Evolutionary conservation across 2,888 invertebrate genomes (phyloP), one percentile per base, ranked within the genome.

Genomic region (Timema podura): DNA sequence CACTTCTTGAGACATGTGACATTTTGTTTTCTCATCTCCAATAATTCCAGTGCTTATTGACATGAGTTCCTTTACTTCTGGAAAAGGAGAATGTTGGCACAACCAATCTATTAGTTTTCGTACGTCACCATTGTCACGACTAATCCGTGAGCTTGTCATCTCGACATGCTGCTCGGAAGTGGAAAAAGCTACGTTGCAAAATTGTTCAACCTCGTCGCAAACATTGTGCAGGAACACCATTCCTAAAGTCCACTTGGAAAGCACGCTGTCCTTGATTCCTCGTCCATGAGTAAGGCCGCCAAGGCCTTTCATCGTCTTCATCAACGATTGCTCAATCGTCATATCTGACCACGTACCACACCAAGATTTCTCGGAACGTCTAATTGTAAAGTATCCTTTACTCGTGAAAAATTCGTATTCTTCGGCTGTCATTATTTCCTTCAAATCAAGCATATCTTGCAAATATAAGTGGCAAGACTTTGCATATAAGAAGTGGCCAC

Each of bases 401-500:
- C 45, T 47, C n/a, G 47, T 68, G 30, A 70, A 67, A 13, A 15
- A 10, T 13, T 70, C 13, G 44, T 54, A 65, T 49, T 71, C 57
- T 30, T 48, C 69, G 9, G 49, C 11, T 9, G 64, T 13, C 61
- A 71, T 65, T 45, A 0, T 61, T 46, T 73, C 16, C 59, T 59
- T 61, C 10, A 74, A 67, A 30, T 68, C 48, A 16, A 68, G 16
- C 73, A 69, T 75, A n/a, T 73, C 68, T 68, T 75, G 74, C 7
- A 75, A 48, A 64, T 70, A 75, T 45, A 75, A 16, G 61, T 74
- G 73, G 15, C 65, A 66, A 68, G 68, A 71, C 66, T 73, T 74
- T 7, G 73, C 71, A 70, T 75, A 73, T 13, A 47, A 59, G 6
- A 73, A 71, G 70, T 77, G 76, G 2, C 76, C 77, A 48, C 48